A percentile compares a stretch with the other conserved stretches of the same genome.
These are phyloP conservation scores for Aphidius colemani DNA, from an alignment of 2,888 invertebrate genomes.

Conservation along the genomic window DNA sequence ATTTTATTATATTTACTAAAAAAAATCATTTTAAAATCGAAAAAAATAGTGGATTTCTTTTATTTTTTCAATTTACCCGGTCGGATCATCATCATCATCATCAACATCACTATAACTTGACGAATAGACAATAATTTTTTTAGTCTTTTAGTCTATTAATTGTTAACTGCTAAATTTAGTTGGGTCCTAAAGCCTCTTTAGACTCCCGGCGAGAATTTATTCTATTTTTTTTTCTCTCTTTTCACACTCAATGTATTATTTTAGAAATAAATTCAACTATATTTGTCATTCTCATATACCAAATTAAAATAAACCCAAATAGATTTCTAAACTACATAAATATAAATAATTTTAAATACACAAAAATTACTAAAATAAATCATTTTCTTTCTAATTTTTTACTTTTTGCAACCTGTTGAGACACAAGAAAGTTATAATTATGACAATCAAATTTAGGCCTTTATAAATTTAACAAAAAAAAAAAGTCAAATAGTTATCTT, in stretches of 20 bases:
- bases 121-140: not conserved
- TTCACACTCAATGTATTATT: not conserved
- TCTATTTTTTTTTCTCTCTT: conserved; percentile 26
- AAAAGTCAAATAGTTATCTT: not conserved
- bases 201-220: conserved; percentile 29
- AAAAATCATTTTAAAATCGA: not conserved
- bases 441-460: no score
- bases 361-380: no score
- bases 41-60: not conserved
- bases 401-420: conserved; percentile 24
- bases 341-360: no score
- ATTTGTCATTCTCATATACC: not conserved
- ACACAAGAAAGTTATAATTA: no score
- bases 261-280: not conserved
- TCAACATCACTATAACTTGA: no score
- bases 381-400: not conserved
- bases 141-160: not conserved
- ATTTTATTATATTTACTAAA: no score
- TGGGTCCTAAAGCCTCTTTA: conserved; percentile 42
- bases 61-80: not conserved
- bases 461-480: not conserved
- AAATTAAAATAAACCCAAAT: no score
- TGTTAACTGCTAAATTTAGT: conserved; percentile 54
- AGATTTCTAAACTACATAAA: no score
- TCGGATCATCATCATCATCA: no score